Evolutionary conservation across 2,113 vertebrate genomes (phyloP).

Genomic region (Acanthochromis polyacanthus): DNA sequence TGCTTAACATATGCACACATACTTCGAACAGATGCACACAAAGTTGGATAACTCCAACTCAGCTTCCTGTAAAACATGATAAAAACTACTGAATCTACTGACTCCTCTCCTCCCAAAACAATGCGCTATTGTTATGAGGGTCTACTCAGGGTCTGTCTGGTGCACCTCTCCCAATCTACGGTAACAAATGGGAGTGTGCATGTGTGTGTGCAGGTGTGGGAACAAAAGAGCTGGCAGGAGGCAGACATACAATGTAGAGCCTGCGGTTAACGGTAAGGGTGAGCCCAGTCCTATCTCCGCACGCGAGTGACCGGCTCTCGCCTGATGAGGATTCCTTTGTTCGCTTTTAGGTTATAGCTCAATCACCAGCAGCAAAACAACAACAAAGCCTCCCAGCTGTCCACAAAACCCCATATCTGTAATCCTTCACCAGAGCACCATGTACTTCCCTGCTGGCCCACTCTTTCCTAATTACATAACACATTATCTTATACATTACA

Average conservation of each 20-base stretch:
- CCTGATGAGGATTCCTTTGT: conserved; percentile 52
- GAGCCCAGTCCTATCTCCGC: conserved; percentile 28
- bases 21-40: conserved; percentile 31
- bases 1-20: conserved; percentile 36
- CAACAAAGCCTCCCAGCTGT: conserved; percentile 27
- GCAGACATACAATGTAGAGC: conserved; percentile 46
- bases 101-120: conserved; percentile 61
- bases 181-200: conserved; percentile 55
- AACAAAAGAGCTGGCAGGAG: conserved; percentile 64
- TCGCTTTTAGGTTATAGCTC: conserved; percentile 44
- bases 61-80: conserved; percentile 50
- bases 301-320: conserved; percentile 13
- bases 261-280: conserved; percentile 56
- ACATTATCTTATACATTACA: not conserved
- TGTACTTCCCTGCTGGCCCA: no score
- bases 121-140: conserved; percentile 72
- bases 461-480: not conserved
- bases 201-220: conserved; percentile 59
- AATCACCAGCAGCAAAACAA: conserved; percentile 24
- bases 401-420: conserved; percentile 23
- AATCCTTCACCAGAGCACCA: not conserved
- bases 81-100: conserved; percentile 15
- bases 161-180: conserved; percentile 57
- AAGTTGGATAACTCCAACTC: conserved; percentile 45
- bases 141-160: conserved; percentile 44